Conservation (phyloP, 2,797 vertebrate species). For the Morelia viridis region DNA sequence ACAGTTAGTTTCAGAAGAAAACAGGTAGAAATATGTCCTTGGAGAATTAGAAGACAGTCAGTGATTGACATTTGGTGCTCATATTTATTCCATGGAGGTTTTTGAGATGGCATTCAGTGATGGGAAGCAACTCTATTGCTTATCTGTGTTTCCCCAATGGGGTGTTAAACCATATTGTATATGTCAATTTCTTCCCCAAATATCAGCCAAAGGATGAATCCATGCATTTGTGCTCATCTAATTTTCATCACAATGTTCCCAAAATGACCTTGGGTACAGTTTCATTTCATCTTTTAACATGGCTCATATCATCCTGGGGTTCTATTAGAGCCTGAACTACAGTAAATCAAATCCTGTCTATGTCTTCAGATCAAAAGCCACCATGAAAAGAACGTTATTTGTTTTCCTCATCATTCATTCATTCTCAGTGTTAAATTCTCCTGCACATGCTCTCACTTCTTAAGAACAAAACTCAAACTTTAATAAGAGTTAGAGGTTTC, state of each 20-base stretch:
- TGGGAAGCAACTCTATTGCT: constrained; percentile 60
- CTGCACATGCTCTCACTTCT: not conserved
- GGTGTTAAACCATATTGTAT: constrained; percentile 56
- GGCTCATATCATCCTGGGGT: constrained; percentile 7
- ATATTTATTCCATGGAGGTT: constrained; percentile 71
- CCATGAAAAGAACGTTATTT: not conserved
- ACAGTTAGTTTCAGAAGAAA: constrained; percentile 42
- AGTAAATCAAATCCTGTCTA: not conserved
- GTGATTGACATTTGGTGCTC: constrained; percentile 67
- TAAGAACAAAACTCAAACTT: not conserved
- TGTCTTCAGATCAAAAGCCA: not conserved
- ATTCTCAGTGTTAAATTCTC: not conserved
- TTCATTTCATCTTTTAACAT: constrained; percentile 24
- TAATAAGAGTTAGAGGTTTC: not conserved
- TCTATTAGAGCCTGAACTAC: not conserved
- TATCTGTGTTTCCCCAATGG: constrained; percentile 66
- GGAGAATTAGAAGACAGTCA: constrained; percentile 62
- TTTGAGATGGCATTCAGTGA: constrained; percentile 65
- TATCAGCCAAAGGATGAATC: constrained; percentile 55
- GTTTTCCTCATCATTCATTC: not conserved
- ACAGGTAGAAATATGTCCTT: constrained; percentile 50
- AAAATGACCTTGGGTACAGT: constrained; percentile 23
- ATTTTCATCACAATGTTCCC: constrained; percentile 47
- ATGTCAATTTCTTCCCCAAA: constrained; percentile 62
- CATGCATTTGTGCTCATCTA: constrained; percentile 55